Conservation (phyloP, 2,797 vertebrate species). For the Gila robusta region DNA sequence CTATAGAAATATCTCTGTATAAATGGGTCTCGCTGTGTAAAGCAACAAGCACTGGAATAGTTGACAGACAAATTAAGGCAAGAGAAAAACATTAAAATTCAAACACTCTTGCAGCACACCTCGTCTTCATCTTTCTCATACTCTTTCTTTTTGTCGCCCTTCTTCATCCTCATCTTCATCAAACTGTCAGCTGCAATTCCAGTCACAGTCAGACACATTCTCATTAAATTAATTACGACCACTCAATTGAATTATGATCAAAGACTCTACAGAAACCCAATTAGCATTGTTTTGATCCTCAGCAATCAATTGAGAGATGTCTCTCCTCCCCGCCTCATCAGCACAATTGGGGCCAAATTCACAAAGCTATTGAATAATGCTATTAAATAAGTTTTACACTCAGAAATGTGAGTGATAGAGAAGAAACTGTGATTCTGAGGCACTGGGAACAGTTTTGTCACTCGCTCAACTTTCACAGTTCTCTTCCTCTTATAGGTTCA, state of each 20-base stretch:
- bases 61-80: background rate
- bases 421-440: conserved; percentile 21
- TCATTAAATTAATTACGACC: conserved; percentile 65
- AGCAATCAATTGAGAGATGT: conserved; percentile 65
- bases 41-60: background rate
- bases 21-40: background rate
- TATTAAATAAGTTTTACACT: conserved; percentile 38
- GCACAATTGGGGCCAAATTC: conserved; percentile 63
- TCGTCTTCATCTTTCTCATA: conserved; percentile 8
- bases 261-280: conserved; percentile 64
- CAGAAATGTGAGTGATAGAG: conserved; percentile 16
- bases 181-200: conserved; percentile 57
- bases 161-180: conserved; percentile 47
- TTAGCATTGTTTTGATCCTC: conserved; percentile 68
- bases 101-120: background rate
- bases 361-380: conserved; percentile 63
- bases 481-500: background rate
- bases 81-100: background rate
- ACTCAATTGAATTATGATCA: conserved; percentile 68
- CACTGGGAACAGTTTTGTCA: conserved; percentile 9
- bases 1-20: background rate
- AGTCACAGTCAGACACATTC: conserved; percentile 52
- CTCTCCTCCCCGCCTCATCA: conserved; percentile 64
- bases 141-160: conserved; percentile 12
- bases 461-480: background rate